Base-by-base conservation (phyloP, 2,113 vertebrate genomes). In the Sturnira hondurensis region DNA sequence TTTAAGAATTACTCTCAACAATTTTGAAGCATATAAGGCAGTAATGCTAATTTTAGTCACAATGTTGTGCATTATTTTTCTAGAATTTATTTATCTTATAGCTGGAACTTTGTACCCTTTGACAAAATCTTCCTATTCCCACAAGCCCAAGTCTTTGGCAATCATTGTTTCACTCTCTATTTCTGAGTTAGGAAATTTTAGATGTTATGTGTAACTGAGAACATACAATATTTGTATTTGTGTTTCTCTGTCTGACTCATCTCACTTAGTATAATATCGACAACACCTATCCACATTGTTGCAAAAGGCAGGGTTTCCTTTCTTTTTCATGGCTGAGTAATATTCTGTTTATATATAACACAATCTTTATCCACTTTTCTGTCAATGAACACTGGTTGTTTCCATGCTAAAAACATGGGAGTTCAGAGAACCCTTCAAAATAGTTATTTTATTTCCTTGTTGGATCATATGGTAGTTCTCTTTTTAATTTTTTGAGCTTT, bases 401-500 rank as follows among this genome's bases (percentile, higher is more conserved):
- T 41, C 68, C 10, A 28, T 81, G 52, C 52, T 28, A 58, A 7
- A 58, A 58, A 58, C 52, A 41, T 58, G 36, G n/a, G 4, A 81
- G 13, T 56, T 15, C 14, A 41, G n/a, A 41, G 11, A 56, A 68
- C 22, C 17, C 67, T 68, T 68, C n/a, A 68, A 38, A 19, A 38
- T 68, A 38, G 67, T 38, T n/a, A 36, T 41, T 70, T 24, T 41
- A 38, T 70, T 70, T 70, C 10, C 36, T 70, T 41, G 67, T 33
- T 65, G 31, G 15, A n/a, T 67, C 63, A 67, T 17, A n/a, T 67
- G 33, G 33, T 17, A n/a, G 63, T n/a, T n/a, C 33, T 67, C 1
- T 67, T 67, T 65, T 67, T 17, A n/a, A 67, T 6, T 33, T 67
- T 58, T 98, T 50, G 96, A 98, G 98, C 97, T 98, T 98, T 98